Percentiles rank a stretch among this genome's conserved stretches.
phyloP scores from a whole-genome alignment of 30 jellyfish, hydroid and myxozoan genomes.

The Chrysaora quinquecirrha region DNA sequence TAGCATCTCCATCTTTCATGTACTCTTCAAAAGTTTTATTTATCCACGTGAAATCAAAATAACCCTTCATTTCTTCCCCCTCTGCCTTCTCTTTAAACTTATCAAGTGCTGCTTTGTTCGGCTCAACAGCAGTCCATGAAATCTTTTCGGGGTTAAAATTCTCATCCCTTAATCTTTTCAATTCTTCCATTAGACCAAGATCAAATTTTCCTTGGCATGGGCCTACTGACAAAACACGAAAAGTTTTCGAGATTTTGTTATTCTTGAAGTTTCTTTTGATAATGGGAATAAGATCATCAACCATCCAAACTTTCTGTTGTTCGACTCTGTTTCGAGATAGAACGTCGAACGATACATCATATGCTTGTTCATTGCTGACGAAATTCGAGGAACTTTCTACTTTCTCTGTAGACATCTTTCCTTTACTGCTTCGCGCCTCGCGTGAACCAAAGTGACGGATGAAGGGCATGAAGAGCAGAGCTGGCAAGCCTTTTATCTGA shows the following conservation, averaged over 20 bases:
- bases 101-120: conserved; percentile 16
- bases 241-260: neutral
- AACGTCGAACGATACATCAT: too few relatives aligned
- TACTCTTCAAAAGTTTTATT: conserved; percentile 25
- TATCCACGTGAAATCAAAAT: conserved; percentile 13
- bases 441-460: too few relatives aligned
- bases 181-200: conserved; percentile 1
- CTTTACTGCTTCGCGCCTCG: too few relatives aligned
- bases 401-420: too few relatives aligned
- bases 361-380: too few relatives aligned
- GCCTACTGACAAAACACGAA: neutral
- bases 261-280: neutral
- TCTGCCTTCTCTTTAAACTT: conserved; percentile 4
- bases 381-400: too few relatives aligned
- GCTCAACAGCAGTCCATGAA: conserved; percentile 37
- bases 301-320: neutral
- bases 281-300: neutral
- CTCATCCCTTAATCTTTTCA: neutral
- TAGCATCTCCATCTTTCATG: neutral
- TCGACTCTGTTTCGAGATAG: too few relatives aligned
- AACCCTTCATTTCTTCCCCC: neutral
- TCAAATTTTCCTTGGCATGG: conserved; percentile 15
- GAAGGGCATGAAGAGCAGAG: too few relatives aligned
- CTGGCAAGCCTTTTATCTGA: too few relatives aligned
- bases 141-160: conserved; percentile 13